Evolutionary conservation across 2,113 vertebrate genomes (phyloP).

Genomic region (Castor canadensis): DNA sequence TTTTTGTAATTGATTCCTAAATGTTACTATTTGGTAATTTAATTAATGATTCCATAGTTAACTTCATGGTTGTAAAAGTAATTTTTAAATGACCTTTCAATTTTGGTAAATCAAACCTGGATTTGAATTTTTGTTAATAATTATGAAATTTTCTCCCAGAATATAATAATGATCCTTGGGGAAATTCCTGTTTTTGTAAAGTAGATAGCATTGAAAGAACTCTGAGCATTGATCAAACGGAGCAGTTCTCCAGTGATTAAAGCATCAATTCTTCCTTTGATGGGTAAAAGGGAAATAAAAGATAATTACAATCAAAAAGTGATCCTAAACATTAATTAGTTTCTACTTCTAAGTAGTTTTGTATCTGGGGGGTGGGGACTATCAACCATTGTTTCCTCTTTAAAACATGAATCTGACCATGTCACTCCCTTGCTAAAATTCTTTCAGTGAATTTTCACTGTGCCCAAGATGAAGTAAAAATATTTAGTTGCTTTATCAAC

Average conservation of each 20-base stretch:
- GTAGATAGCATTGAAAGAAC: conserved; percentile 48
- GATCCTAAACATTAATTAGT: conserved; percentile 59
- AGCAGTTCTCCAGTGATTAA: conserved; percentile 69
- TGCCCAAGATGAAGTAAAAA: neutral
- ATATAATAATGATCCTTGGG: neutral
- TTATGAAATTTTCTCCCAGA: conserved; percentile 47
- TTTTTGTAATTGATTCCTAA: conserved; percentile 71
- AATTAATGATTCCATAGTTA: conserved; percentile 66
- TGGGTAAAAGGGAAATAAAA: conserved; percentile 54
- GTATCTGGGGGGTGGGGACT: neutral
- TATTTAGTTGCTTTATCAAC: neutral
- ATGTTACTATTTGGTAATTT: conserved; percentile 71
- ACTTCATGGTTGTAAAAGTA: conserved; percentile 40
- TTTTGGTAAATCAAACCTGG: conserved; percentile 28
- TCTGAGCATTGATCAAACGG: conserved; percentile 60
- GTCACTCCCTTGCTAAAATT: neutral
- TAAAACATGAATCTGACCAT: neutral
- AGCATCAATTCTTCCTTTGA: conserved; percentile 38
- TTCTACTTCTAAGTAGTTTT: conserved; percentile 44
- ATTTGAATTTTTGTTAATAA: conserved; percentile 36
- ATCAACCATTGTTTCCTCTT: neutral
- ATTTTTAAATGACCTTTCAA: conserved; percentile 56
- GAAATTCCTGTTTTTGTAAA: conserved; percentile 43
- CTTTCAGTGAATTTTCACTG: neutral
- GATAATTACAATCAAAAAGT: conserved; percentile 55